Evolutionary conservation across 2,113 vertebrate genomes (phyloP), one percentile per base, ranked within the genome.

Genomic region (Lucifuga dentata): DNA sequence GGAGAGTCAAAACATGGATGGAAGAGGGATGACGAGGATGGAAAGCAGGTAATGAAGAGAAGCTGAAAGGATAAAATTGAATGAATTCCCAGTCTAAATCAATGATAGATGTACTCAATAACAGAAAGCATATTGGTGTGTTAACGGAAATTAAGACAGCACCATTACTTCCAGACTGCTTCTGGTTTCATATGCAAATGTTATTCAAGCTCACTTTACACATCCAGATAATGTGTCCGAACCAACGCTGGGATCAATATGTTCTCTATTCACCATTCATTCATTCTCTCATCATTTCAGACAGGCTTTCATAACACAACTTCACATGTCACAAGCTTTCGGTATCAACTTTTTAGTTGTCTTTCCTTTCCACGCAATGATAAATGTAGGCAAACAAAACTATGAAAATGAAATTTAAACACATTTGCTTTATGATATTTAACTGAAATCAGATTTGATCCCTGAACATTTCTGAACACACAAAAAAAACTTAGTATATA

Each of bases 1-100:
- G 83, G 32, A 85, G 76, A 91, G 92, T 87, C 6, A 84, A 92
- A 76, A 83, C 71, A 81, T 88, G 91, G 87, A 88, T 89, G 89
- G 89, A 88, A 92, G 45, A n/a, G 57, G 89, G 87, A 92, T 23
- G 58, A 50, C 48, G 3, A 11, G 39, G 29, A 46, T 67, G 17
- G 33, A 6, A 57, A 5, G 10, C 7, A 19, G 48, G 43, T 40
- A 43, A 76, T 8, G 29, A 50, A 38, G n/a, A n/a, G 2, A 63
- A 29, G 24, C 20, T 2, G 1, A 1, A 48, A n/a, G 32, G n/a
- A 51, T 24, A 26, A 29, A 19, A 44, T 53, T 62, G 36, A 57
- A 35, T 17, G 17, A 2, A 16, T 15, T 55, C 52, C 7, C 11
- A 32, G 6, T 68, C 35, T 19, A 23, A 8, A 12, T 12, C 24